Evolutionary conservation across 2,888 invertebrate species (phyloP).

Genomic region (Ctena decussata): DNA sequence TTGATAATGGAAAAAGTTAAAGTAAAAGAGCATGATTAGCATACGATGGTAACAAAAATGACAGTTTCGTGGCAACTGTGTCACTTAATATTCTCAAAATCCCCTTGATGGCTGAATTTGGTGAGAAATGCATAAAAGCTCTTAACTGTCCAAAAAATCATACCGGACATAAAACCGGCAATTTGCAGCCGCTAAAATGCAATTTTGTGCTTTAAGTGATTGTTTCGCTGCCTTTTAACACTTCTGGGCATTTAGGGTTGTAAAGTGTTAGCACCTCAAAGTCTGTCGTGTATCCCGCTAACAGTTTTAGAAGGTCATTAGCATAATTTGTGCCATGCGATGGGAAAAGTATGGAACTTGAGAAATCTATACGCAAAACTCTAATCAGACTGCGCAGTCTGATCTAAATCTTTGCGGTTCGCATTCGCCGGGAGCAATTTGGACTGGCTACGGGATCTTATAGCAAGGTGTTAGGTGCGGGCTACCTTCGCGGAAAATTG

Average conservation of each 20-base stretch:
- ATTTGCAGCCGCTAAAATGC: not conserved
- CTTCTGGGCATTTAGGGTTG: not conserved
- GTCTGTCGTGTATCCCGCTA: not conserved
- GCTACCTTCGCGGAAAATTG: not conserved
- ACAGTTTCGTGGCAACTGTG: not conserved
- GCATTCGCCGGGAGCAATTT: not conserved
- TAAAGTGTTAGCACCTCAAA: not conserved
- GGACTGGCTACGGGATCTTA: not conserved
- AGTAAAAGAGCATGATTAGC: not conserved
- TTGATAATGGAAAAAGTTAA: not conserved
- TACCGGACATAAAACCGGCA: slow-evolving; percentile 1
- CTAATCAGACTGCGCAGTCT: not conserved
- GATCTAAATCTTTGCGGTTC: too few species aligned
- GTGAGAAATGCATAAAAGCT: not conserved
- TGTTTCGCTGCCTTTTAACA: not conserved
- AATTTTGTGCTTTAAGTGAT: not conserved
- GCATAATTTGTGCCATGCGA: not conserved
- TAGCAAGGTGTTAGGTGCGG: not conserved
- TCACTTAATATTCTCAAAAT: not conserved
- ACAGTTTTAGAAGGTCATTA: not conserved
- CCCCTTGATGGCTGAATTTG: not conserved
- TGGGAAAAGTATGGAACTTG: too few species aligned
- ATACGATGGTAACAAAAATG: not conserved
- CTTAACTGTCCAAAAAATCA: not conserved
- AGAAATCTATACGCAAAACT: too few species aligned